Conservation (phyloP, 2,797 vertebrate genomes). For the Xerus rutilus region DNA sequence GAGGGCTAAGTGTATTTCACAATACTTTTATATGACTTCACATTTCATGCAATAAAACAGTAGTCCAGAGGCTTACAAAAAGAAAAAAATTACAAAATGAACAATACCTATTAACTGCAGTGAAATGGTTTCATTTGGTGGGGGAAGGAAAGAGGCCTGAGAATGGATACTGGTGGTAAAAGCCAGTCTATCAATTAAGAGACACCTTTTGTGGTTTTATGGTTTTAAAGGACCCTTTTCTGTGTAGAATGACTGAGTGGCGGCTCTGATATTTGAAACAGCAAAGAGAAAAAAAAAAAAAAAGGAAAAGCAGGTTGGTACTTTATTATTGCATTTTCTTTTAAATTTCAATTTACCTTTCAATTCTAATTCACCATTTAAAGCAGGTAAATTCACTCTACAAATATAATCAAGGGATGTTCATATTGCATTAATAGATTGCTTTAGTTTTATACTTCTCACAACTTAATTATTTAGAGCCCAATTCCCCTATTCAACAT, state of each 20-base stretch:
- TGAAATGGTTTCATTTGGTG: background rate
- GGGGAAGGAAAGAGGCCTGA: background rate
- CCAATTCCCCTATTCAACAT: slow-evolving; percentile 79
- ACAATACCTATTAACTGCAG: background rate
- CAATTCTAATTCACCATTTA: slow-evolving; percentile 81
- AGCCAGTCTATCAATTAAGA: background rate
- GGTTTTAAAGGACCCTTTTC: background rate
- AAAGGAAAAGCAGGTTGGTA: background rate
- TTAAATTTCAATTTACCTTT: slow-evolving; percentile 81
- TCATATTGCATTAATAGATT: slow-evolving; percentile 82
- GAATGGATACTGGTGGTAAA: background rate
- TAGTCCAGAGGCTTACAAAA: background rate
- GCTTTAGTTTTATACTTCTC: slow-evolving; percentile 80
- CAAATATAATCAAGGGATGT: slow-evolving; percentile 84
- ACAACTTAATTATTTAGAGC: slow-evolving; percentile 82
- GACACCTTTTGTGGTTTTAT: background rate
- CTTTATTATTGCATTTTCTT: slow-evolving; percentile 75
- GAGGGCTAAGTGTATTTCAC: background rate
- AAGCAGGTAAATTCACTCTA: slow-evolving; percentile 80
- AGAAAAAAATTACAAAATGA: background rate
- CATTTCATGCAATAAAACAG: background rate
- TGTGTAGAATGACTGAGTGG: background rate
- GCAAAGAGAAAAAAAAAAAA: background rate
- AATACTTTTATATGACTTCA: background rate
- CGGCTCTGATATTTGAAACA: slow-evolving; percentile 12